These are phyloP conservation scores for Vanessa atalanta DNA, from an alignment of 1,140 invertebrate species.

Conservation along the genomic window DNA sequence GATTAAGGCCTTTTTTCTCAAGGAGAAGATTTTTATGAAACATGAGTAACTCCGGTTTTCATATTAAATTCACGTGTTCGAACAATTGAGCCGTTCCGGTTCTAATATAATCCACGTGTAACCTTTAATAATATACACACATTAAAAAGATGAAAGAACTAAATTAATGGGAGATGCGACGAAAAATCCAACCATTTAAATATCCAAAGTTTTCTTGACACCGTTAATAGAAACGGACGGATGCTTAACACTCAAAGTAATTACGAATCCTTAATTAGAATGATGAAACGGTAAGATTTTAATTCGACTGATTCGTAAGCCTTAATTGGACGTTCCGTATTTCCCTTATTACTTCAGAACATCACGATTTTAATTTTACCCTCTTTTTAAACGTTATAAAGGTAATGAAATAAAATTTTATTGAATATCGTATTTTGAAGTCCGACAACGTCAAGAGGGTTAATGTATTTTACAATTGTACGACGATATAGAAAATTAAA, in stretches of 20 bases:
- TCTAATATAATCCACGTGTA: neutral
- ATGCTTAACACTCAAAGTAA: constrained; percentile 15
- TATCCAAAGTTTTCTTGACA: constrained; percentile 4
- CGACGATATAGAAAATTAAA: too few species aligned
- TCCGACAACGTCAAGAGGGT: neutral
- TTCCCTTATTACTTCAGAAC: neutral
- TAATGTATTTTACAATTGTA: too few species aligned
- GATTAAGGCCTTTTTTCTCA: too few species aligned
- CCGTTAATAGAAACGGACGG: constrained; percentile 2
- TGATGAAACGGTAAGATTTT: constrained; percentile 13
- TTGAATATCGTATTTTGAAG: neutral
- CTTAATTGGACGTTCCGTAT: constrained; percentile 5
- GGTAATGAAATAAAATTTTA: constrained; percentile 3
- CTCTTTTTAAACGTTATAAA: constrained; percentile 1
- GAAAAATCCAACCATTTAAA: neutral
- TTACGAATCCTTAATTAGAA: constrained; percentile 9
- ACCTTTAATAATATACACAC: neutral
- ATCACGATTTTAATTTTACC: constrained; percentile 14
- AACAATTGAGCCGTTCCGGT: too few species aligned
- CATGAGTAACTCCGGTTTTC: too few species aligned
- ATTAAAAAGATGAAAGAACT: neutral
- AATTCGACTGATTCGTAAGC: constrained; percentile 9
- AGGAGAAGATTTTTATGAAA: too few species aligned
- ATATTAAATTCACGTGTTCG: too few species aligned
- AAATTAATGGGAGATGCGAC: neutral